Base-by-base conservation (phyloP, 2,113 vertebrate species). In the Eubucco bourcierii region DNA sequence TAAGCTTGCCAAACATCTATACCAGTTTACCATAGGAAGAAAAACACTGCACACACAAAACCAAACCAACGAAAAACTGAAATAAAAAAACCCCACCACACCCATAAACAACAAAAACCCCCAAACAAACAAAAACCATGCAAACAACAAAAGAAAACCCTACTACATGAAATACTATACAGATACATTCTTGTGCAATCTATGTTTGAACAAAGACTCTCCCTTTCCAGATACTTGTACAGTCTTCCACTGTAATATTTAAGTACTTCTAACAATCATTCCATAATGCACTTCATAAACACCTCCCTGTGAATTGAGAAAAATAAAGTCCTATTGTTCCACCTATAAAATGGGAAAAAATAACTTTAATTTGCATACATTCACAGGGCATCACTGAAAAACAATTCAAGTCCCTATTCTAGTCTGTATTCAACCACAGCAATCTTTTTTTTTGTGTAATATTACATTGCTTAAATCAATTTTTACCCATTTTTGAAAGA, bases 201-300 rank as follows among this genome's bases (percentile, higher is more conserved):
- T 82, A 1, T 73, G 47, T 80, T 90, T 94, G 39, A 91, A 93
- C 29, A 80, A 87, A 85, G 83, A 81, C 59, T 87, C 59, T 79
- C 50, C 59, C 50, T 86, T 81, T 78, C 52, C 66, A 93, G 66
- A 64, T 9, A 79, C 60, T 56, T 66, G 9, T 85, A 56, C 29
- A 75, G 31, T 29, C 37, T 79, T 95, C 55, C 88, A 58, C 59
- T 87, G 44, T 31, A 70, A 31, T 14, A 81, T 19, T 53, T 20
- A 80, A 84, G 65, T 46, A 90, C 15, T 74, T 90, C 65, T 65
- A 27, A 86, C 4, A 4, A 53, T n/a, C 80, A 75, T 59, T 77
- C 63, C 63, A 1, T 50, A 10, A 85, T n/a, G 12, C 23, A 67
- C 47, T 80, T 74, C 59, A 66, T 5, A 86, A 80, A 33, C n/a